Conservation (phyloP, 2,888 invertebrate genomes). For the Panorpa germanica region DNA sequence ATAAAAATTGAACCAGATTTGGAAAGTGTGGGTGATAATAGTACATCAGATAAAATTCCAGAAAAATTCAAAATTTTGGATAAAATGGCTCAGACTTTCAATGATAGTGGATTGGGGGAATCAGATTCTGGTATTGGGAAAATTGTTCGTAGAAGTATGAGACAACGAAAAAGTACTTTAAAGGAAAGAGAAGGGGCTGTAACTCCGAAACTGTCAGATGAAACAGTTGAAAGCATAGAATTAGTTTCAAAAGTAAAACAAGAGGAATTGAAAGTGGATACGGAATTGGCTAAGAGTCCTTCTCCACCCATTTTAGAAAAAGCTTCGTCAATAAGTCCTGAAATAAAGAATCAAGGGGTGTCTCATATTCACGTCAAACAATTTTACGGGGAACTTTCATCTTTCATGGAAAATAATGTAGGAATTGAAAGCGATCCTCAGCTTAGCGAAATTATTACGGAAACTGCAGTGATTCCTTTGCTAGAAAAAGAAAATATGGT, state of each 20-base stretch:
- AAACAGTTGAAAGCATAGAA: conserved; percentile 3
- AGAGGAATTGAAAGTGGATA: conserved; percentile 6
- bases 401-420: conserved; percentile 24
- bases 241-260: conserved; percentile 8
- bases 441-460: conserved; percentile 22
- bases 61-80: conserved; percentile 31
- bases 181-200: conserved; percentile 14
- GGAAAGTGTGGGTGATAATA: conserved; percentile 35
- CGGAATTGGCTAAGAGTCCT: too few relatives aligned
- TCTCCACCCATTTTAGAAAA: conserved; percentile 16
- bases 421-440: conserved; percentile 26
- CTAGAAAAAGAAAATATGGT: background rate
- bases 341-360: conserved; percentile 22
- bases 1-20: conserved; percentile 33
- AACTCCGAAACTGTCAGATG: conserved; percentile 1
- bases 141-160: conserved; percentile 25
- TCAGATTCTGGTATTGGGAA: conserved; percentile 18
- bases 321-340: conserved; percentile 21
- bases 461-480: background rate
- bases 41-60: conserved; percentile 28
- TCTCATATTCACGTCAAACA: conserved; percentile 24
- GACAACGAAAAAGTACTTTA: conserved; percentile 27
- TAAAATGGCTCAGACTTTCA: conserved; percentile 34
- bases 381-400: conserved; percentile 23
- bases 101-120: conserved; percentile 6